Evolutionary conservation across 1,140 invertebrate genomes (phyloP), one percentile per base, ranked within the genome.

Genomic region (Ylistrum balloti): DNA sequence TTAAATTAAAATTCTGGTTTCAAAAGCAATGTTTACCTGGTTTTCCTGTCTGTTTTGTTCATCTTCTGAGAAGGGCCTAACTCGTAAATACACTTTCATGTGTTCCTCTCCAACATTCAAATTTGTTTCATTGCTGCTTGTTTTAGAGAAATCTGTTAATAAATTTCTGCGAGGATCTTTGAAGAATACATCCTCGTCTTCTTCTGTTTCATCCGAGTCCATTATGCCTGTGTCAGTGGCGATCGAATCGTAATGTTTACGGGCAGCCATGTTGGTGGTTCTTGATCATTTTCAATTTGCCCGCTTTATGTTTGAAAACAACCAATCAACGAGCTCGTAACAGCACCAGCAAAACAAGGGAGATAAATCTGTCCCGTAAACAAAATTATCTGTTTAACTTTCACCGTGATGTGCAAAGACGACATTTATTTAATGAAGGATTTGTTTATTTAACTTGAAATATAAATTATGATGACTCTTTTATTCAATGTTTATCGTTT

Each of bases 1-100:
- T 38, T 38, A 7, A 38, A 38, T 38, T 38, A 15, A 45, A 17
- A 9, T 45, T 45, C 7, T 45, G 17, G 5, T 22, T 32, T 86
- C 86, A 88, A 7, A 87, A 90, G 32, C n/a, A 85, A 88, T 32
- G 74, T 48, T 91, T 91, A 95, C 95, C 94, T 95, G 94, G 86
- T 95, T 93, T 92, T 94, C 94, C 22, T 93, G 90, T 86, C 56
- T 90, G 22, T 93, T 92, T 22, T 88, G 0, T 89, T 96, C 95
- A 28, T 94, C 91, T 34, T 92, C 74, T n/a, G 93, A 93, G 88
- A 95, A 94, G 13, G 96, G 96, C 86, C 95, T 91, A 35, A 96
- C 93, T 13, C 96, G 86, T 0, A 96, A 91, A 86, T 93, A 96
- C 22, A 95, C 95, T 90, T 95, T 94, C 93, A 96, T 95, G 56